phyloP scores from a whole-genome alignment of 1,140 invertebrate genomes.

The Harpegnathos saltator region DNA sequence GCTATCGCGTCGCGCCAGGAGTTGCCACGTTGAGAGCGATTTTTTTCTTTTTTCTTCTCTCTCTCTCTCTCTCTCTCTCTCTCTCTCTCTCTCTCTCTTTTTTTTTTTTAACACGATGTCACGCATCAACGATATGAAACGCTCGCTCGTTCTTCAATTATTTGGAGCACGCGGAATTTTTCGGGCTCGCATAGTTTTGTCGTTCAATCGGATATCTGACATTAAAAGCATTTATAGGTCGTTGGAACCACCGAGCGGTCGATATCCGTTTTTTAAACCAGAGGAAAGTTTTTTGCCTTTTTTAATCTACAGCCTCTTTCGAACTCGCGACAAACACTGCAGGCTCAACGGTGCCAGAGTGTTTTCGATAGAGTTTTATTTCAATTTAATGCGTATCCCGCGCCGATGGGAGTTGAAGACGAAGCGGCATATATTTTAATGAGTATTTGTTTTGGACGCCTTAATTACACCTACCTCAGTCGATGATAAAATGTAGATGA shows the following conservation, averaged over 20 bases:
- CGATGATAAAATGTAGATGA: background rate
- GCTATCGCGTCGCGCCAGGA: constrained; percentile 44
- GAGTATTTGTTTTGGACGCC: background rate
- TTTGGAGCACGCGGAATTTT: constrained; percentile 58
- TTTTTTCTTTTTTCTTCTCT: too few species aligned
- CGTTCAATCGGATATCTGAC: constrained; percentile 61
- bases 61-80: too few species aligned
- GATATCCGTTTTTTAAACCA: constrained; percentile 54
- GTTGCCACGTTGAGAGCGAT: constrained; percentile 40
- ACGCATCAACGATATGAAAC: constrained; percentile 57
- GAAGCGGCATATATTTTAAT: background rate
- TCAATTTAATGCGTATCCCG: background rate
- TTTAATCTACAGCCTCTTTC: constrained; percentile 24
- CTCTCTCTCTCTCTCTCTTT: too few species aligned
- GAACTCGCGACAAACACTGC: constrained; percentile 38
- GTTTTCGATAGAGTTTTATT: constrained; percentile 44
- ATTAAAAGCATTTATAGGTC: constrained; percentile 61
- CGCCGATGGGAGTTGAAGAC: background rate
- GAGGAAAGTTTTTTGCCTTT: constrained; percentile 34
- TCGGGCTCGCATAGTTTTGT: constrained; percentile 57
- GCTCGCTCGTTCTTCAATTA: constrained; percentile 56
- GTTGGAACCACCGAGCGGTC: constrained; percentile 42
- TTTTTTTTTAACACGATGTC: constrained; percentile 56
- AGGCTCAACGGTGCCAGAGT: constrained; percentile 24
- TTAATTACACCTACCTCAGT: constrained; percentile 8